These are phyloP conservation scores for Coreoperca whiteheadi DNA, from an alignment of 2,113 vertebrate species.

Conservation along the genomic window DNA sequence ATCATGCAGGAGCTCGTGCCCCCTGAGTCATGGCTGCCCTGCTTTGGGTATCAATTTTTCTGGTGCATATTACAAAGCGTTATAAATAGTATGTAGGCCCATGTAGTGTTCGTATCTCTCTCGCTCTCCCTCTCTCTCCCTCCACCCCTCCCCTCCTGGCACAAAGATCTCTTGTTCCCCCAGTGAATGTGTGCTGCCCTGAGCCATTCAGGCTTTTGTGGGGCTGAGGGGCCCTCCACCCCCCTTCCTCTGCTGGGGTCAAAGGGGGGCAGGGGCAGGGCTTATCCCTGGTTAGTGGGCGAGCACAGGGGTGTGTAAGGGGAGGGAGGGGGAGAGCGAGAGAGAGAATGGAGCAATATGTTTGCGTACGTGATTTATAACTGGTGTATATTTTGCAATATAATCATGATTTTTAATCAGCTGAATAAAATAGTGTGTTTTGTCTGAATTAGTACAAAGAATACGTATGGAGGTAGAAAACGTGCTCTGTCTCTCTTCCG, in stretches of 20 bases:
- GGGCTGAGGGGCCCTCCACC: slow-evolving; percentile 76
- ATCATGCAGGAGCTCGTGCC: slow-evolving; percentile 53
- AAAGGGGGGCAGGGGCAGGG: slow-evolving; percentile 82
- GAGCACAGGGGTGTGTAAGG: slow-evolving; percentile 48
- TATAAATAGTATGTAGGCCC: slow-evolving; percentile 80
- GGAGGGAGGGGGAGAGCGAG: slow-evolving; percentile 15
- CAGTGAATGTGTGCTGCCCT: slow-evolving; percentile 83
- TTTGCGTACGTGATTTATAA: slow-evolving; percentile 33
- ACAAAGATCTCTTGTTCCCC: slow-evolving; percentile 87
- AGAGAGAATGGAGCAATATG: slow-evolving; percentile 46
- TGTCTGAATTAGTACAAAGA: not conserved
- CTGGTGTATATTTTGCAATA: not conserved
- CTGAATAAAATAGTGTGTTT: not conserved
- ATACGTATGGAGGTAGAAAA: not conserved
- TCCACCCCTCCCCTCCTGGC: slow-evolving; percentile 73
- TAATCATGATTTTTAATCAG: slow-evolving; percentile 10
- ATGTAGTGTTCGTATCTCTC: slow-evolving; percentile 65
- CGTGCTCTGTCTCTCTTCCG: not conserved
- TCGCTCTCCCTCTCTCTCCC: slow-evolving; percentile 44
- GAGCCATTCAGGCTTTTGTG: slow-evolving; percentile 85
- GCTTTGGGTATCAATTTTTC: slow-evolving; percentile 76
- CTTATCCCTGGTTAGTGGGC: slow-evolving; percentile 78
- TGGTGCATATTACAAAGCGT: slow-evolving; percentile 77
- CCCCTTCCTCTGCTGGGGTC: slow-evolving; percentile 77
- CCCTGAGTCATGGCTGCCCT: slow-evolving; percentile 58